Evolutionary conservation across 2,113 vertebrate species (phyloP), one percentile per base, ranked within the genome.

Genomic region (Cranoglanis bouderius): DNA sequence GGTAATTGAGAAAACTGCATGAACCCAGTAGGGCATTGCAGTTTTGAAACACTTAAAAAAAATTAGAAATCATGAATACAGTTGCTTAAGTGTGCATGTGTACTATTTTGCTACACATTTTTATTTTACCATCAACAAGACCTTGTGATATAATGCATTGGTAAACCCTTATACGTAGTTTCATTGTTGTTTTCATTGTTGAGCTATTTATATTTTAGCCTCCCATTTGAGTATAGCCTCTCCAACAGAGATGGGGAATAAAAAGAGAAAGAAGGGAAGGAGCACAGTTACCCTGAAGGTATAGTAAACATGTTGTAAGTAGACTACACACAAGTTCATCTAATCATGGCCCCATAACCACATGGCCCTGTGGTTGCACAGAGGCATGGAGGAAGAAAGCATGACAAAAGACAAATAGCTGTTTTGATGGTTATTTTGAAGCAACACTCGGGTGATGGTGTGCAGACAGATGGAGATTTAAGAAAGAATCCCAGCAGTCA

Each of bases 401-500:
- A 51, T 18, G 77, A 80, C 77, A 32, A 53, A 55, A 81, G 6
- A 4, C 49, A 53, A 32, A 53, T 81, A 32, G 16, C 29, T 21
- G 49, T 53, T 29, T 82, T 57, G 53, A 55, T 80, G 46, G 29
- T 80, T 82, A 57, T 82, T 81, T 81, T 81, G 16, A 53, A 32
- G 46, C 77, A 55, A 3, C 49, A 55, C 49, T 19, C 77, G 43
- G 7, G 29, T 81, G 49, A 81, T n/a, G 77, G 46, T 32, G 46
- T 32, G 77, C 77, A 32, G 77, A 53, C 77, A 80, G 77, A 80
- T 81, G 77, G 49, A 38, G 80, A 38, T 38, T 82, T 61, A 83
- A 61, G 55, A 61, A 83, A 61, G 35, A 59, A 82, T 61, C 81
- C 81, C 81, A 83, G 55, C 35, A 26, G 55, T 61, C 77, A 53